Evolutionary conservation across 2,797 vertebrate genomes (phyloP), one percentile per base, ranked within the genome.

Genomic region (Pogonophryne albipinna): DNA sequence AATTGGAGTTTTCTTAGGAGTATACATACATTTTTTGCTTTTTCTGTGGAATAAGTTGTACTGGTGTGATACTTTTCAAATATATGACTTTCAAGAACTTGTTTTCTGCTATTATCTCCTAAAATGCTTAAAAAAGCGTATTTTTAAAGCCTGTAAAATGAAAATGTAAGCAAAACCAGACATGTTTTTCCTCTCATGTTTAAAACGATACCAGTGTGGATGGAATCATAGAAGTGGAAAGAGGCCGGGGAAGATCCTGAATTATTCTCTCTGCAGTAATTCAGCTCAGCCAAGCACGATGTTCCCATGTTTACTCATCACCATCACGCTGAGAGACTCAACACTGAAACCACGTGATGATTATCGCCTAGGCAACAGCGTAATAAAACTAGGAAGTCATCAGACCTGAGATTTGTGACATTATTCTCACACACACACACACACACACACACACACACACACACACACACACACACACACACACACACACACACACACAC

Each of bases 301-400:
- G 27, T 16, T 15, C 38, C 61, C 20, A 12, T 52, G 66, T 80
- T 72, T 47, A 49, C 46, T 20, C 50, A 16, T 73, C 59, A 9
- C 41, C 64, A 23, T 66, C 15, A 60, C 0, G 4, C 16, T 63
- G 27, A 57, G 19, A 31, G 58, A 50, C 59, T 77, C 20, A 0
- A 17, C 31, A 1, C 62, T 14, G 19, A 88, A 86, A 81, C 86
- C 78, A 80, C 60, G 46, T 47, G 72, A 79, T 69, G 62, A 78
- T n/a, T 59, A 87, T 85, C 76, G 91, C 91, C 88, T 85, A 67
- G 94, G 94, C 91, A 94, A 91, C 87, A 58, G 59, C 52, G 78
- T 78, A 85, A 78, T 76, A 71, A 85, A 84, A 66, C 87, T 94
- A 93, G 78, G 89, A 83, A 69, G 68, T 67, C 49, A 80, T 91